Evolutionary conservation across 2,797 vertebrate genomes (phyloP), one percentile per base, ranked within the genome.

Genomic region (Vultur gryphus): DNA sequence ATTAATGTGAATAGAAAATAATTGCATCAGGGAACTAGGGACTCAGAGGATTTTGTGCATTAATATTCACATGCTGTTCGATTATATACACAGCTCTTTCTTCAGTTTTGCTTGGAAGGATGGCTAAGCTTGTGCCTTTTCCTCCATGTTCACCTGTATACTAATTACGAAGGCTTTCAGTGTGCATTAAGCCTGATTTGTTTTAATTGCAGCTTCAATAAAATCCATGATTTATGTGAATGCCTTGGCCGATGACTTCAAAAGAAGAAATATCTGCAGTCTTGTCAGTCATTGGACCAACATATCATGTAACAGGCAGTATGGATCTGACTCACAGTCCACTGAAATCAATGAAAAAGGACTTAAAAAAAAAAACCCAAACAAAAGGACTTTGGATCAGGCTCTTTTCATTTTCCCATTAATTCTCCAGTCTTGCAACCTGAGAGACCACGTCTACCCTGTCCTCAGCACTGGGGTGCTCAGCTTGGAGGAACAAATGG

Each of bases 21-120:
- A 99, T 99, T 99, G 98, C 99, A 98, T 99, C 65, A 71, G 99
- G 99, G 99, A 99, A 95, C 96, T 93, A 96, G 99, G 98, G 99
- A 99, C 97, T 98, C 95, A 65, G 97, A 98, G 95, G 98, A 98
- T 98, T 98, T 98, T 96, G 86, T 96, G 96, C 98, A 98, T 98
- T 98, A 98, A 98, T 97, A 98, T 98, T 98, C 98, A 98, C 93
- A 93, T 79, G 95, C 96, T 96, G 84, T 98, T 98, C 72, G 89
- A 98, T 98, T 98, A 98, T 96, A 98, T 95, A 97, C 93, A 97
- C 95, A 97, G 97, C 96, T 97, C 95, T 97, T 98, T 97, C 97
- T 98, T 98, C 93, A 76, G 92, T 95, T 97, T 98, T 98, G 92
- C 97, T 96, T 97, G 96, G 96, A 95, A 98, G 91, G 91, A 95